phyloP scores from a whole-genome alignment of 2,888 invertebrate genomes.

The Cerceris ruficornis region DNA sequence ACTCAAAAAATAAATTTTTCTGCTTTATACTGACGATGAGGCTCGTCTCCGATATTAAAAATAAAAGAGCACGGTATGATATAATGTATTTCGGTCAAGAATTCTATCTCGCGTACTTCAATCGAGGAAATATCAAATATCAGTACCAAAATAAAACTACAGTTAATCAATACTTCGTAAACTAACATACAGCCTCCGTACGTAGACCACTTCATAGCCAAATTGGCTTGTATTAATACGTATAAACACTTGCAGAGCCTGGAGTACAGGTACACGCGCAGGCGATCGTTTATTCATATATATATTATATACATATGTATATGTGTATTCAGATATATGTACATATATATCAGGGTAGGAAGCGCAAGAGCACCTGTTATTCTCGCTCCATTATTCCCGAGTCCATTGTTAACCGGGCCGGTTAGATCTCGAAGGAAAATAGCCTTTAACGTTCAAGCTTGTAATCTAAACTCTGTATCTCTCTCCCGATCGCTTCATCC shows the following conservation, averaged over 20 bases:
- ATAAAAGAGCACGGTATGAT: constrained; percentile 6
- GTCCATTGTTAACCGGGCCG: constrained; percentile 49
- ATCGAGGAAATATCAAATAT: background rate
- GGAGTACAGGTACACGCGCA: background rate
- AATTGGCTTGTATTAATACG: background rate
- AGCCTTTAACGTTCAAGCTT: constrained; percentile 44
- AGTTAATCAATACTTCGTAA: background rate
- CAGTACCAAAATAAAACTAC: background rate
- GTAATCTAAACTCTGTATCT: constrained; percentile 60
- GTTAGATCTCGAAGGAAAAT: constrained; percentile 58
- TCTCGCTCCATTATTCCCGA: constrained; percentile 48
- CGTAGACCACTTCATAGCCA: constrained; percentile 1
- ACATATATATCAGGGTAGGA: constrained; percentile 2
- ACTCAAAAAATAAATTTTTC: background rate
- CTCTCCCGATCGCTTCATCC: constrained; percentile 37
- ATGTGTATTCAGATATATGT: background rate
- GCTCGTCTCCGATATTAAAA: background rate
- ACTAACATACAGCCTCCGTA: background rate
- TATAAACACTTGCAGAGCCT: background rate
- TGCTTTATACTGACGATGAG: no score
- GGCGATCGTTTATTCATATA: background rate
- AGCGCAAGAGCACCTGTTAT: constrained; percentile 51
- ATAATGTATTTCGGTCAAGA: constrained; percentile 4
- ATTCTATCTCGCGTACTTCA: background rate
- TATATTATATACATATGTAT: no score